These are phyloP conservation scores for Orthosia incerta DNA, from an alignment of 2,888 invertebrate species.

Conservation along the genomic window DNA sequence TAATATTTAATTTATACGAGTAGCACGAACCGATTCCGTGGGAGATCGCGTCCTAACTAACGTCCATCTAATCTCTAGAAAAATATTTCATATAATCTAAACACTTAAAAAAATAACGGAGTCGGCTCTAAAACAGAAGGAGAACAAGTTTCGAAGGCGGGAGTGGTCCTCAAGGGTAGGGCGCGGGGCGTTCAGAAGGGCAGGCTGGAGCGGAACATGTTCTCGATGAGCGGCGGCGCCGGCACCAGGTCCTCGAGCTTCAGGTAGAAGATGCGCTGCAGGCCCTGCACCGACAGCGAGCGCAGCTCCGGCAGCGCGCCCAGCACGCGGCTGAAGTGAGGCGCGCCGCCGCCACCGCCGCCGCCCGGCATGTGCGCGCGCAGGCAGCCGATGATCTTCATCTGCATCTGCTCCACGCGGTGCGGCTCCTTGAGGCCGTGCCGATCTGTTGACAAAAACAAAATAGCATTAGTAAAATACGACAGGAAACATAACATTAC, in stretches of 20 bases:
- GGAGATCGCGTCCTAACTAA: conserved; percentile 88
- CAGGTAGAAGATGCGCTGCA: conserved; percentile 98
- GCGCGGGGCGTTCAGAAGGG: conserved; percentile 93
- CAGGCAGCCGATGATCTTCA: conserved; percentile 98
- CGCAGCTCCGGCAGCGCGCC: conserved; percentile 98
- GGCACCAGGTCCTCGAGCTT: conserved; percentile 98
- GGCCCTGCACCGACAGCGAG: conserved; percentile 97
- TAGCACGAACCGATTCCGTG: conserved; percentile 87
- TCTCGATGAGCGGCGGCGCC: conserved; percentile 98
- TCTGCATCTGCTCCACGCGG: conserved; percentile 98
- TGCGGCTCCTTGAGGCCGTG: conserved; percentile 98
- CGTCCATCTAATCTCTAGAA: conserved; percentile 86
- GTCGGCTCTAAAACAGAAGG: conserved; percentile 84
- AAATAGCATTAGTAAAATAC: conserved; percentile 17
- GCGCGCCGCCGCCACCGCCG: conserved; percentile 96
- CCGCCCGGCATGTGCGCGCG: conserved; percentile 98
- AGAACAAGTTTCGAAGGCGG: conserved; percentile 86
- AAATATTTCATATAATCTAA: conserved; percentile 88
- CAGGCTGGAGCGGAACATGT: conserved; percentile 98
- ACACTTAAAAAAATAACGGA: conserved; percentile 90
- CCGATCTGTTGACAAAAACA: conserved; percentile 92
- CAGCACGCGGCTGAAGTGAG: conserved; percentile 98
- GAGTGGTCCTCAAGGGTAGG: conserved; percentile 83
- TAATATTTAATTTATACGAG: conserved; percentile 75
- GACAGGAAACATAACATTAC: not conserved